Evolutionary conservation across 23 tunicate species (phyloP).

Genomic region (Trididemnum miniatum): DNA sequence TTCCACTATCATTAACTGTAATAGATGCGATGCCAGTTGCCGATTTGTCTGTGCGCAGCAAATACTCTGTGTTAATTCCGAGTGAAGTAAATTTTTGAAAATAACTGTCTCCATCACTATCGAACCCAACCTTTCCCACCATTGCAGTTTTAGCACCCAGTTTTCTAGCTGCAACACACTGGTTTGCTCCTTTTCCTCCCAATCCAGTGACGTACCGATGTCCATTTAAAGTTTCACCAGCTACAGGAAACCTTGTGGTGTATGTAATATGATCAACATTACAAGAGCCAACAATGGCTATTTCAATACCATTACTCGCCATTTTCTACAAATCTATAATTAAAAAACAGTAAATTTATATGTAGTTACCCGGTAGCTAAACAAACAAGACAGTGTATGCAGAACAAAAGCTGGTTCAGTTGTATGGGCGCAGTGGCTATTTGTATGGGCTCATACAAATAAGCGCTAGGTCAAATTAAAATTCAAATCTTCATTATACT

Average conservation of each 20-base stretch:
- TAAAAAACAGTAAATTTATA: neutral
- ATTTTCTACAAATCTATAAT: neutral
- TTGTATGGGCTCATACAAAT: no score
- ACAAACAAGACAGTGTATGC: no score
- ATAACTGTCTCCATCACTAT: slow-evolving; percentile 60
- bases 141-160: slow-evolving; percentile 69
- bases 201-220: slow-evolving; percentile 54
- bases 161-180: slow-evolving; percentile 88
- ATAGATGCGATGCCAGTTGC: slow-evolving; percentile 93
- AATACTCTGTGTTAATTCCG: slow-evolving; percentile 38
- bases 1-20: slow-evolving; percentile 61
- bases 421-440: no score
- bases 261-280: slow-evolving; percentile 78
- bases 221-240: slow-evolving; percentile 88
- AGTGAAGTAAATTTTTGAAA: slow-evolving; percentile 47
- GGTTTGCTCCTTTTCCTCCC: slow-evolving; percentile 98
- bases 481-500: no score
- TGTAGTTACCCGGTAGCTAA: no score
- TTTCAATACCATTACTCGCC: slow-evolving; percentile 26
- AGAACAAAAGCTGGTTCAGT: no score
- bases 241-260: slow-evolving; percentile 54
- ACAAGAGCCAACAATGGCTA: slow-evolving; percentile 80
- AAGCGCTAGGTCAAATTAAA: no score
- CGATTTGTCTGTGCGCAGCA: slow-evolving; percentile 29
- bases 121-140: slow-evolving; percentile 85